phyloP scores from a whole-genome alignment of 2,113 vertebrate genomes.

The Perca fluviatilis region DNA sequence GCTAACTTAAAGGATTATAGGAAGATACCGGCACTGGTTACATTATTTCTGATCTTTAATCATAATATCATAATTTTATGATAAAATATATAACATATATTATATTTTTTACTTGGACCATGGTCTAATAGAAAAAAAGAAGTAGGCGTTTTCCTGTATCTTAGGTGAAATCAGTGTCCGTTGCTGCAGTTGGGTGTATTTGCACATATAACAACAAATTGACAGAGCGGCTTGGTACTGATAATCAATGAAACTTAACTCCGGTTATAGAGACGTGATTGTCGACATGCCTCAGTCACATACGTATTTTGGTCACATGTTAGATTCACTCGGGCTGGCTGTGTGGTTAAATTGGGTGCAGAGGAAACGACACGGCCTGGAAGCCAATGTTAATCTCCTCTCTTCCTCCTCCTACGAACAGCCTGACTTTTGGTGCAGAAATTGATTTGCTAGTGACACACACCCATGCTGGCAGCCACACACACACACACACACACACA shows the following conservation, averaged over 20 bases:
- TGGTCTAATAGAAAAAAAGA: neutral
- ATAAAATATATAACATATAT: neutral
- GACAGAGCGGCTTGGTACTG: neutral
- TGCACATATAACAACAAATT: neutral
- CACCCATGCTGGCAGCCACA: slow-evolving; percentile 27
- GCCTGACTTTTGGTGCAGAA: slow-evolving; percentile 49
- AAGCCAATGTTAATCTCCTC: slow-evolving; percentile 56
- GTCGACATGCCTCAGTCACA: neutral
- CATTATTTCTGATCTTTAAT: neutral
- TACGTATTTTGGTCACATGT: slow-evolving; percentile 29
- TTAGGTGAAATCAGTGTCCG: neutral
- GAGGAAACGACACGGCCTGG: slow-evolving; percentile 58
- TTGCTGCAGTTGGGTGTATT: neutral
- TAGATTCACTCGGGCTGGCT: neutral
- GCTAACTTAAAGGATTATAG: neutral
- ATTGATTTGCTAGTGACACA: slow-evolving; percentile 70
- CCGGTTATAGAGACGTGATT: neutral
- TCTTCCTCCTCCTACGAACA: slow-evolving; percentile 34
- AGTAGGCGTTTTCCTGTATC: neutral
- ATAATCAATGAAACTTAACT: neutral
- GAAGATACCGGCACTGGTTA: neutral
- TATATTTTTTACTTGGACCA: neutral
- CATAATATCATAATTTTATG: no score
- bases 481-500: slow-evolving; percentile 38
- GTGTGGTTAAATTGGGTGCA: slow-evolving; percentile 33